Base-by-base conservation (phyloP, 2,113 vertebrate species). In the Scartelaos histophorus region DNA sequence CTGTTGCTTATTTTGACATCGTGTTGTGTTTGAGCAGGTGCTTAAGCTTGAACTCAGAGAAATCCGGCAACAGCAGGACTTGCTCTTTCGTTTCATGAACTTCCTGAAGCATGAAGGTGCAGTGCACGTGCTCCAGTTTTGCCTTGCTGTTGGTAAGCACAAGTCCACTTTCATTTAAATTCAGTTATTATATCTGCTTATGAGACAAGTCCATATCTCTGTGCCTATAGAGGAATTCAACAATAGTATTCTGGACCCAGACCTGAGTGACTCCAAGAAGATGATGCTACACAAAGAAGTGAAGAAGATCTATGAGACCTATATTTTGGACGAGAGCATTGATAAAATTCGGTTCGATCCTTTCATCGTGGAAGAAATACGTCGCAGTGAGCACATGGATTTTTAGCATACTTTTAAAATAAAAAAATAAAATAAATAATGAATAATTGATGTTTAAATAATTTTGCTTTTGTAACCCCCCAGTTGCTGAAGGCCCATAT, bases 31-130 rank as follows among this genome's bases (percentile, higher is more conserved):
- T 72, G 29, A 61, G 21, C 66, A 99, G 97, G 96, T 96, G 9
- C 91, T 99, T 76, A 97, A 98, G 77, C 90, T 99, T 86, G 97
- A 99, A 84, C 76, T 99, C 74, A 98, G 96, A 85, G 96, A 98
- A 91, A 98, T 99, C 85, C 92, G 96, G 80, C 95, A 95, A 80
- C 95, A 98, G 64, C 97, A 99, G 85, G 97, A 99, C 78, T 95
- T 99, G 84, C 94, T 99, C 47, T 99, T 99, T 87, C 94, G 96
- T n/a, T 99, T 98, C 82, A 99, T 99, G 97, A 99, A 98, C 87
- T 99, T 99, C 85, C 88, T 99, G 78, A 98, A 98, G 82, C 96
- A 98, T 88, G 97, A 99, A 87, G 97, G 97, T 54, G 96, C 96
- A 0, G 97, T 99, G 38, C 96, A 98, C 0, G 97, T 99, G 45